Percentiles rank a stretch among this genome's conserved stretches.
Conservation (phyloP, 2,113 vertebrate genomes). For the Apteryx mantelli region DNA sequence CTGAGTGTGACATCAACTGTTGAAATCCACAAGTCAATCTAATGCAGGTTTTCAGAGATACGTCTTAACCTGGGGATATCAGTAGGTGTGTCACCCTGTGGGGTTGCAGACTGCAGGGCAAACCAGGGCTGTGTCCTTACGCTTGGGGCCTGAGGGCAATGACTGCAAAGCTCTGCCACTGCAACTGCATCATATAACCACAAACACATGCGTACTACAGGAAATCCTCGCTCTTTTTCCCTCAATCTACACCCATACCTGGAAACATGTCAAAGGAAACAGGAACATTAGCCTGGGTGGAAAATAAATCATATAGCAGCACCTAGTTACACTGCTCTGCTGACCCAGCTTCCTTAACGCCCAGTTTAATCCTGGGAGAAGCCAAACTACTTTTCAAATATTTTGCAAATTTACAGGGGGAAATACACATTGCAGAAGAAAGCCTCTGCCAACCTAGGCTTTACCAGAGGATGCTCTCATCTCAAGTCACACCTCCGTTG, state of each 20-base stretch:
- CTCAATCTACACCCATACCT: background rate
- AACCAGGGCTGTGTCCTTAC: background rate
- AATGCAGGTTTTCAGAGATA: background rate
- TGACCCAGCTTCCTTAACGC: background rate
- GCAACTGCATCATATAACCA: background rate
- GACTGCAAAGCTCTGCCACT: background rate
- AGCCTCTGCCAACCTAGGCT: background rate
- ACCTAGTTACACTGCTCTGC: background rate
- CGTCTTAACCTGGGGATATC: background rate
- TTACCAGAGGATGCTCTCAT: background rate
- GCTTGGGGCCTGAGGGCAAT: accelerated
- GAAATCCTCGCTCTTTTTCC: background rate
- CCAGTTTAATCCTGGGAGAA: background rate
- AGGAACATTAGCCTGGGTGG: background rate
- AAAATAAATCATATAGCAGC: background rate
- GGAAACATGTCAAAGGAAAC: background rate
- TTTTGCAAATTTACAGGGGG: background rate
- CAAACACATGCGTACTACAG: accelerated
- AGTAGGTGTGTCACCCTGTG: background rate
- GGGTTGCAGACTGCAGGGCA: background rate
- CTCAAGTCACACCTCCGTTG: background rate
- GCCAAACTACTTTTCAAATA: background rate
- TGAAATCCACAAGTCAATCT: background rate
- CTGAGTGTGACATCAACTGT: background rate
- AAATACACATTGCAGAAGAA: background rate